phyloP scores from a whole-genome alignment of 2,113 vertebrate species.

The Abramis brama region DNA sequence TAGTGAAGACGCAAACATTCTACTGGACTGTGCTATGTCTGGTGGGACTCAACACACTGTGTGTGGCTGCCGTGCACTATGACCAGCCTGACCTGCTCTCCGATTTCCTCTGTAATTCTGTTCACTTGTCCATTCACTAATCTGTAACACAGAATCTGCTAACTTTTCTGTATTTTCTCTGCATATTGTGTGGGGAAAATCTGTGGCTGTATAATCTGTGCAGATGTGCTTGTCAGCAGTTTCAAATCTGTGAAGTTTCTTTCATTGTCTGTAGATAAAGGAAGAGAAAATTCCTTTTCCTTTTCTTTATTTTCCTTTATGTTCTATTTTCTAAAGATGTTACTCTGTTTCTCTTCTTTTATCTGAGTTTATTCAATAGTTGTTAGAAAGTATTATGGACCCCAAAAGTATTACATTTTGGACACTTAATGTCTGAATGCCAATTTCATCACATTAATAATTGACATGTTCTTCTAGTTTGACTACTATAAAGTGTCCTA shows the following conservation, averaged over 20 bases:
- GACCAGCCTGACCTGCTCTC: constrained; percentile 90
- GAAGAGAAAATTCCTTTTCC: background rate
- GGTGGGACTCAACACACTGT: constrained; percentile 94
- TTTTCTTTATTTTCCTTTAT: background rate
- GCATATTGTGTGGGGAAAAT: background rate
- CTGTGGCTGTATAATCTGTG: background rate
- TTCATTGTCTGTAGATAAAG: background rate
- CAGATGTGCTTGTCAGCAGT: background rate
- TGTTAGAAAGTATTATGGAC: background rate
- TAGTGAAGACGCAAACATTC: constrained; percentile 93
- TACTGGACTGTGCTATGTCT: constrained; percentile 94
- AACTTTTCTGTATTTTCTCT: background rate
- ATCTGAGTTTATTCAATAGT: background rate
- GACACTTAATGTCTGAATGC: background rate
- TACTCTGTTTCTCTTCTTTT: background rate
- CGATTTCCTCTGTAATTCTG: constrained; percentile 91
- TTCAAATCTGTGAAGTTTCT: background rate
- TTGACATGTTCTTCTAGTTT: background rate
- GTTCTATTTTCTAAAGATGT: background rate
- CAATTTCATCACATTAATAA: background rate
- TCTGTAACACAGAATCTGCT: background rate
- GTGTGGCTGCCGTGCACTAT: constrained; percentile 93
- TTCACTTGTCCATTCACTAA: background rate
- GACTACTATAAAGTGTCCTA: background rate
- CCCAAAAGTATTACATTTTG: constrained; percentile 1